Conservation (phyloP, 2,113 vertebrate genomes). For the Anarhynchus alexandrinus region DNA sequence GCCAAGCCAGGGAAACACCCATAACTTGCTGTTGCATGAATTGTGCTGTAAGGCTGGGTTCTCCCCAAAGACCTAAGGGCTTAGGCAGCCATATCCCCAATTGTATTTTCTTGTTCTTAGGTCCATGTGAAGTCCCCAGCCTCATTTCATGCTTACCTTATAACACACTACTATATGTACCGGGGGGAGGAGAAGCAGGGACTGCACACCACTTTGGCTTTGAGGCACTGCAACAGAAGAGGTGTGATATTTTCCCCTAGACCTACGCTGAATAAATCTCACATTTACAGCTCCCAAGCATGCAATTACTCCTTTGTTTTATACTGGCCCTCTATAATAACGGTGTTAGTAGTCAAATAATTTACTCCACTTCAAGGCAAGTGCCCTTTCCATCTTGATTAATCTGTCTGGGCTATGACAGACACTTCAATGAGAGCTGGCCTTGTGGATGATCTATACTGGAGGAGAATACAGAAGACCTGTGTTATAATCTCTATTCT, state of each 20-base stretch:
- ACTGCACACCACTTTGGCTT: not conserved
- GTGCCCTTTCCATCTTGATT: not conserved
- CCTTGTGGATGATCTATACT: not conserved
- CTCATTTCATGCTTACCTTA: conserved; percentile 1
- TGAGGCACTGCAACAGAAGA: conserved; percentile 3
- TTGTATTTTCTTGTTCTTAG: conserved; percentile 57
- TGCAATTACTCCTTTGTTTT: not conserved
- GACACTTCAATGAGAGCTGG: not conserved
- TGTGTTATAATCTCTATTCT: not conserved
- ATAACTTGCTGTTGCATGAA: not conserved
- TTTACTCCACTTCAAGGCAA: not conserved
- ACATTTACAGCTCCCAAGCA: not conserved
- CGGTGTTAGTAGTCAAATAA: not conserved
- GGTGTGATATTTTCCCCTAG: not conserved
- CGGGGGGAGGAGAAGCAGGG: not conserved
- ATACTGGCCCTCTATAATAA: not conserved
- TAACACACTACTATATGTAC: not conserved
- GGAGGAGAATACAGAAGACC: not conserved
- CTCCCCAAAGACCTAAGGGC: conserved; percentile 43
- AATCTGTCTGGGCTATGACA: not conserved
- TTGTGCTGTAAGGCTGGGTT: conserved; percentile 31
- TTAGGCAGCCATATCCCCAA: conserved; percentile 64
- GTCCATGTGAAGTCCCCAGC: conserved; percentile 32
- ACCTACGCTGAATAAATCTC: not conserved
- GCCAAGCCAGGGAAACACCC: not conserved